Base-by-base conservation (phyloP, 2,113 vertebrate genomes). In the Herpetotheres cachinnans region DNA sequence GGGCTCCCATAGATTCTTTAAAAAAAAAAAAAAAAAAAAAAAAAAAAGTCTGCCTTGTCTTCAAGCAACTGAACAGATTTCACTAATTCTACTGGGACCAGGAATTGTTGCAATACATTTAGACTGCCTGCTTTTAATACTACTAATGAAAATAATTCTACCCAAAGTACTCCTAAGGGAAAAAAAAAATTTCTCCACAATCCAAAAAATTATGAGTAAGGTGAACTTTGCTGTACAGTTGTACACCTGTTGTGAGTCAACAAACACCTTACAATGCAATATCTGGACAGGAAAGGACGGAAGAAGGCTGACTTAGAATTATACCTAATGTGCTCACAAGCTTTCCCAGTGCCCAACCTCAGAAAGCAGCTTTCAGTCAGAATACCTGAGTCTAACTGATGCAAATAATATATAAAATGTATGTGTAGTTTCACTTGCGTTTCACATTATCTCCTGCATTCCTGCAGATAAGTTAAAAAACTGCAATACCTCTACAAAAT, bases 341-440 rank as follows among this genome's bases (percentile, higher is more conserved):
- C 66, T 73, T 95, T 94, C 92, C 79, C 70, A 76, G 79, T 87
- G 91, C 66, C 76, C 79, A 91, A 42, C 62, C 55, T 93, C 85
- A 55, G 72, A 92, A 94, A 97, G 95, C 97, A 97, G 95, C 95
- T 74, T 97, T 90, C 90, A 91, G 95, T 97, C 95, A 94, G 95
- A 95, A 96, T 97, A 97, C 97, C 97, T 97, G 97, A 98, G 97
- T 93, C 94, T 96, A 98, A 95, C 93, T 92, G 87, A 95, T 63
- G 72, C 83, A 93, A 91, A 86, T 66, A 91, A 91, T 44, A 89
- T 32, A 92, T 12, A 90, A 93, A 97, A 96, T 38, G 82, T 38
- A 65, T 0, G 2, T 58, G 67, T 76, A 80, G 54, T 92, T 90
- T 88, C 71, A 73, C 67, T 90, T 83, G 46, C 2, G 27, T 85